Percentiles rank a stretch among this genome's conserved stretches.
Evolutionary conservation across 2,797 vertebrate genomes (phyloP).

Genomic region (Sorex maritimensis): DNA sequence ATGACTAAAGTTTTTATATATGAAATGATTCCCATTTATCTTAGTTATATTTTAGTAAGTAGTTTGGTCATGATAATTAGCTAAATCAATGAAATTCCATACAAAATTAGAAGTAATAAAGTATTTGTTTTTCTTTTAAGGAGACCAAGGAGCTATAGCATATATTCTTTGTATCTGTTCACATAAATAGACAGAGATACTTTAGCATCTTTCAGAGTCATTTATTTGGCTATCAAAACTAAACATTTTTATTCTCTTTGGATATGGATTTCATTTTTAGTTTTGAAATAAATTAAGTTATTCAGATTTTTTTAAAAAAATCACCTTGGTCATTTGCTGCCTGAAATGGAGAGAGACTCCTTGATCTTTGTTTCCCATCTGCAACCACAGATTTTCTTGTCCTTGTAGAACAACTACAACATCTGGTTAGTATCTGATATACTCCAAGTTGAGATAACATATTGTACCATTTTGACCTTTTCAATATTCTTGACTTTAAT

Average conservation of each 20-base stretch:
- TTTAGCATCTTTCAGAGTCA: not conserved
- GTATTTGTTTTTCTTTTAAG: not conserved
- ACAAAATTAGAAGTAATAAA: not conserved
- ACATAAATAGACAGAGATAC: not conserved
- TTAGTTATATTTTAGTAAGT: not conserved
- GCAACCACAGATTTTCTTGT: not conserved
- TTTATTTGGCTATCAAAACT: not conserved
- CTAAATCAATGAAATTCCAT: not conserved
- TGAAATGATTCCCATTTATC: not conserved
- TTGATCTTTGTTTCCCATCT: not conserved
- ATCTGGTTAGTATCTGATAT: constrained; percentile 25
- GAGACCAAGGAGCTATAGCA: not conserved
- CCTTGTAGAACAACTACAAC: constrained; percentile 54
- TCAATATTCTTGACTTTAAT: constrained; percentile 79
- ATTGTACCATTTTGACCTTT: constrained; percentile 80
- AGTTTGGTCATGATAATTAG: not conserved
- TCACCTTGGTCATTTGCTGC: not conserved
- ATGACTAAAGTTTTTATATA: not conserved
- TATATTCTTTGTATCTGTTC: not conserved
- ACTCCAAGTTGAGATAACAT: constrained; percentile 6
- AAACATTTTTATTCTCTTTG: not conserved
- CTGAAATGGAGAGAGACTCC: not conserved
- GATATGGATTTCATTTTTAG: not conserved
- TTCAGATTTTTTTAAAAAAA: not conserved
- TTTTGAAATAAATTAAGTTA: not conserved